Evolutionary conservation across 2,113 vertebrate genomes (phyloP), one percentile per base, ranked within the genome.

Genomic region (Manacus vitellinus): DNA sequence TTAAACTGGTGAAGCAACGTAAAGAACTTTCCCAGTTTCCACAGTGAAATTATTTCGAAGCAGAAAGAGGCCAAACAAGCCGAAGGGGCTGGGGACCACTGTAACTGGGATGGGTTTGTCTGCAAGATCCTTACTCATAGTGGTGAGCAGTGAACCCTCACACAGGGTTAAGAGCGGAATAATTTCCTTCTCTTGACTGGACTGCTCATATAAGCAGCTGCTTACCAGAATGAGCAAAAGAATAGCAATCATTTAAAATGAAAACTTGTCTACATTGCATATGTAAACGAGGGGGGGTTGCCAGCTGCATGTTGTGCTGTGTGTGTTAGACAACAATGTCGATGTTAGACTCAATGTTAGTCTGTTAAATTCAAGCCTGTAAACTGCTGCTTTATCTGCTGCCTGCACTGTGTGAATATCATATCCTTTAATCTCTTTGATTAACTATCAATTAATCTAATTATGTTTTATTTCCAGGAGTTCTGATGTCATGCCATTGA

Each of bases 71-170:
- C 1, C n/a, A 51, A 63, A 39, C 3, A 80, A 49, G 21, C 9
- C 0, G 0, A 83, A 25, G 13, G 9, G 12, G 0, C 3, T 67
- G 24, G 3, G 6, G 7, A 63, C 8, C 4, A 10, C 9, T 27
- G 15, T 21, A 31, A 39, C 10, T 39, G 25, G 12, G 31, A 35
- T 25, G n/a, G 17, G 8, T 8, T 65, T 24, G 2, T 74, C 61
- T 84, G 59, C 2, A 12, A 73, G 15, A 20, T 33, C n/a, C 17
- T 54, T 17, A 11, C 5, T 54, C 1, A 0, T 41, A 28, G 12
- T 6, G 8, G 27, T 37, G 20, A 88, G 14, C 6, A 55, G 21
- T 39, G 55, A 68, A 41, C 7, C 10, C 30, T 67, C 31, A 47
- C 27, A 65, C 2, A 35, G 21, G 10, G 4, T 82, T 52, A 81